Conservation (phyloP, 2,888 invertebrate genomes). For the Thymelicus sylvestris region DNA sequence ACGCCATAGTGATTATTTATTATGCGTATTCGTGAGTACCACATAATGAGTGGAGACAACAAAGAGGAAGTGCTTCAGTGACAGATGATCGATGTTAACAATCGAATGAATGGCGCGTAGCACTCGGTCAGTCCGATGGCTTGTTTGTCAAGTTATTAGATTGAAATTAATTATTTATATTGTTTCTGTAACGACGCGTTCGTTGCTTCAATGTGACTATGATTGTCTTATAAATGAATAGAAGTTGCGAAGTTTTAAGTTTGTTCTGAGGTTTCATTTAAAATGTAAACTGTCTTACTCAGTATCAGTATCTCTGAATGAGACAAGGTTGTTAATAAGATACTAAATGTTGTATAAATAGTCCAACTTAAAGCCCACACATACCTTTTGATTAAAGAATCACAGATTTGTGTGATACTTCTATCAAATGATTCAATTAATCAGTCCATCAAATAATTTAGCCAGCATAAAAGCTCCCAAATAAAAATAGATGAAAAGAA, state of each 20-base stretch:
- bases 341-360: no score
- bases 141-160: slow-evolving; percentile 32
- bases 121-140: slow-evolving; percentile 17
- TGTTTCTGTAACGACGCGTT: slow-evolving; percentile 15
- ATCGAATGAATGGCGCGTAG: slow-evolving; percentile 42
- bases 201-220: neutral
- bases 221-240: neutral
- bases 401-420: no score
- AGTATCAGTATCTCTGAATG: no score
- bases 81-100: slow-evolving; percentile 61
- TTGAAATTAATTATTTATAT: slow-evolving; percentile 33
- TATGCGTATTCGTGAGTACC: slow-evolving; percentile 34
- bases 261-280: no score
- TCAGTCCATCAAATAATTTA: no score
- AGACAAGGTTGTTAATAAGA: no score
- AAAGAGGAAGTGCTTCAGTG: slow-evolving; percentile 56
- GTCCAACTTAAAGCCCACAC: no score
- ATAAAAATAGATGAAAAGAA: no score
- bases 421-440: no score
- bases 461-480: no score
- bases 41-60: slow-evolving; percentile 54
- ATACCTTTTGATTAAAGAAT: no score
- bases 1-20: slow-evolving; percentile 30
- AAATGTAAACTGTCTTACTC: no score
- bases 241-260: neutral